phyloP scores from a whole-genome alignment of 2,888 invertebrate genomes.

The Alloscopus bannaensis region DNA sequence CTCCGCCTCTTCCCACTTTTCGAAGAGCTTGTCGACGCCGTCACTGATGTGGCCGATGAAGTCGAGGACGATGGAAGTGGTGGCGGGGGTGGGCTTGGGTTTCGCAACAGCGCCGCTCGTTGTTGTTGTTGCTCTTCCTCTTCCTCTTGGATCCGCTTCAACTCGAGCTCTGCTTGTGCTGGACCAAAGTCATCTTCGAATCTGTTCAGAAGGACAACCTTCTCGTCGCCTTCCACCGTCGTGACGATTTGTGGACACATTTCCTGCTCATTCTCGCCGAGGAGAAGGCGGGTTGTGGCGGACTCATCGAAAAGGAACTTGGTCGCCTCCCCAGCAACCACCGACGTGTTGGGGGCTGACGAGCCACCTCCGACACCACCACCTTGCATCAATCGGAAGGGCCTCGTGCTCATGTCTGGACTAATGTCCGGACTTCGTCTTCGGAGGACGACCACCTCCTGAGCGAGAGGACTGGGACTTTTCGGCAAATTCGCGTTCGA shows the following conservation, averaged over 20 bases:
- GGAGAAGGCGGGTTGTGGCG: slow-evolving; percentile 54
- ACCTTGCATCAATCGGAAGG: slow-evolving; percentile 17
- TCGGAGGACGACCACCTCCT: slow-evolving; percentile 62
- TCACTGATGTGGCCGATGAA: neutral
- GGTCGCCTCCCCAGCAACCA: slow-evolving; percentile 47
- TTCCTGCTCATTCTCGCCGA: slow-evolving; percentile 6
- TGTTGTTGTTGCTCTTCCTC: neutral
- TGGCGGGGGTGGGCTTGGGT: slow-evolving; percentile 25
- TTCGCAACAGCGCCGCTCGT: neutral
- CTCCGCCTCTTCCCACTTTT: slow-evolving; percentile 8
- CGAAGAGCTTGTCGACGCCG: neutral
- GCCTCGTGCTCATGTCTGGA: slow-evolving; percentile 69
- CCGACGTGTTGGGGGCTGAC: neutral
- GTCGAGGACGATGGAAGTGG: neutral
- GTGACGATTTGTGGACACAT: neutral
- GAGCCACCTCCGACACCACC: slow-evolving; percentile 32
- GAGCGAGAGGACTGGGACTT: slow-evolving; percentile 72
- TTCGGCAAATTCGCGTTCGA: slow-evolving; percentile 61
- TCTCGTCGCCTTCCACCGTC: neutral
- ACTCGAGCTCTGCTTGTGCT: neutral
- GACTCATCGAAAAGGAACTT: slow-evolving; percentile 72
- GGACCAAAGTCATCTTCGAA: neutral
- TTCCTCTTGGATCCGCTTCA: neutral
- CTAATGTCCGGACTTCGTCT: slow-evolving; percentile 53
- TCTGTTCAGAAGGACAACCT: neutral